phyloP scores from a whole-genome alignment of 2,797 vertebrate genomes.

The Zalophus californianus region DNA sequence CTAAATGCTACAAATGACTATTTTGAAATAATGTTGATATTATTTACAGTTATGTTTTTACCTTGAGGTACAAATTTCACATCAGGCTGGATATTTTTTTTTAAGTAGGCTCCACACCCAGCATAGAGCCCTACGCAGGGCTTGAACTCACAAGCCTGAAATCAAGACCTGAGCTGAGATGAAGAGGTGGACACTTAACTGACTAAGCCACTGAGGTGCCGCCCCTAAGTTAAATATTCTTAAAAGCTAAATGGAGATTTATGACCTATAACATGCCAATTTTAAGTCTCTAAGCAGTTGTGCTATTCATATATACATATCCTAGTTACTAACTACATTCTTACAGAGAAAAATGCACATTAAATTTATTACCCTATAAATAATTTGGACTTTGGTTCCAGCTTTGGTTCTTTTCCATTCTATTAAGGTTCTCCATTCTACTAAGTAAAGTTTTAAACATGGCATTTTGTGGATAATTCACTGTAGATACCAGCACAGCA shows the following conservation, averaged over 20 bases:
- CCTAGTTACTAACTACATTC: conserved; percentile 1
- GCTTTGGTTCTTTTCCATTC: not conserved
- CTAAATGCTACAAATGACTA: conserved; percentile 42
- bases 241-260: conserved; percentile 39
- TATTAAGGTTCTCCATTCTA: not conserved
- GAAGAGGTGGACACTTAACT: not conserved
- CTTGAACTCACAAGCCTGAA: not conserved
- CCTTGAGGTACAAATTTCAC: conserved; percentile 47
- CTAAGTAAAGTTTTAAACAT: not conserved
- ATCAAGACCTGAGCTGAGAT: not conserved
- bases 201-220: not conserved
- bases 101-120: not conserved
- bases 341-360: conserved; percentile 53
- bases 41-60: conserved; percentile 53
- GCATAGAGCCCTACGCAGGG: not conserved
- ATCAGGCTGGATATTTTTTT: not conserved
- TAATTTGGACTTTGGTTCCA: conserved; percentile 19
- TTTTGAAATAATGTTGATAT: conserved; percentile 60
- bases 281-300: conserved; percentile 50
- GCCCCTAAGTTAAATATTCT: not conserved
- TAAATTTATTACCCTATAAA: conserved; percentile 19
- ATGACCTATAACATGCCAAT: not conserved
- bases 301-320: conserved; percentile 27
- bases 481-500: not conserved
- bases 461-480: not conserved